Evolutionary conservation across 2,888 invertebrate genomes (phyloP).

Genomic region (Drymonia ruficornis): DNA sequence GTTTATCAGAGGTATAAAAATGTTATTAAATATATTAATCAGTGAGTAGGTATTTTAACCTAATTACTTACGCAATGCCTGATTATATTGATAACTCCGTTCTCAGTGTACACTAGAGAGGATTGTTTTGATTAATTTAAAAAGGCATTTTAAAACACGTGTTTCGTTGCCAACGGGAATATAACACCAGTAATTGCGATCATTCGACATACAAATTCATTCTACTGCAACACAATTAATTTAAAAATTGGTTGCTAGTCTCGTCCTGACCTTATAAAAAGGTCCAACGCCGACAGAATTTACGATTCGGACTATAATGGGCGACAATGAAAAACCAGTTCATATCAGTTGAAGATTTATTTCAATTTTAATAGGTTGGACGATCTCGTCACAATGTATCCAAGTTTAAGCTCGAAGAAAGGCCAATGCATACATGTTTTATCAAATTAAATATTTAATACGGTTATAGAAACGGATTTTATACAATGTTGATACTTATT

Average conservation of each 20-base stretch:
- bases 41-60: not conserved
- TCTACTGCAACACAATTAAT: not conserved
- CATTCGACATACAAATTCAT: not conserved
- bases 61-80: not conserved
- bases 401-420: conserved; percentile 60
- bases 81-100: not conserved
- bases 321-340: conserved; percentile 17
- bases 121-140: no score
- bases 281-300: not conserved
- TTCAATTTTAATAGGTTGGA: conserved; percentile 31
- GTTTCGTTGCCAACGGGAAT: no score
- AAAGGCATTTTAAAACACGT: no score
- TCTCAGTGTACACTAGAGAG: no score
- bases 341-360: conserved; percentile 40
- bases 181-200: no score
- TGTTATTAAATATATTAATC: not conserved
- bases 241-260: not conserved
- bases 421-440: conserved; percentile 47
- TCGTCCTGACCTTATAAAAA: not conserved
- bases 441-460: not conserved
- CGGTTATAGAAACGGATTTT: not conserved
- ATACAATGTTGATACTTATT: conserved; percentile 1
- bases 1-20: conserved; percentile 14
- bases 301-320: not conserved
- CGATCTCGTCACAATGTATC: conserved; percentile 24